Evolutionary conservation across 2,113 vertebrate species (phyloP).

Genomic region (Heloderma charlesbogerti): DNA sequence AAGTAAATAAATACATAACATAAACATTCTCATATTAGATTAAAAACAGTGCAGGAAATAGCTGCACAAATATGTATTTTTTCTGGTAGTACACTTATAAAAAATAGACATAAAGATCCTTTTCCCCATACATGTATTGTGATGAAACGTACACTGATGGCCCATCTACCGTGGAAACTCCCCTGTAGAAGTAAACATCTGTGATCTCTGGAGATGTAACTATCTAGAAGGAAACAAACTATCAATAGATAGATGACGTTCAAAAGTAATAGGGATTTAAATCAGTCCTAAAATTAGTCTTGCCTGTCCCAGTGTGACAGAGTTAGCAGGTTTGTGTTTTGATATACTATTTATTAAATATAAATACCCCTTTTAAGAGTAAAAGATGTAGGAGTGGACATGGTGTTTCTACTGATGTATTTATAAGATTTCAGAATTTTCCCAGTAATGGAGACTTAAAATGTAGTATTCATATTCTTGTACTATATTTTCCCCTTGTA

Average conservation of each 20-base stretch:
- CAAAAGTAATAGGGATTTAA: background rate
- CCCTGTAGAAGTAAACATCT: background rate
- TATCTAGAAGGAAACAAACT: background rate
- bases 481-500: constrained; percentile 61
- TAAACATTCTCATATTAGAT: background rate
- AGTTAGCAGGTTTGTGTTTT: background rate
- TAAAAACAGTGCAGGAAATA: background rate
- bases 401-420: background rate
- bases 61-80: background rate
- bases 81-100: background rate
- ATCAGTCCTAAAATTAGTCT: background rate
- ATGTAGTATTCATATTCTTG: constrained; percentile 71
- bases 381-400: background rate
- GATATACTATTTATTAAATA: background rate
- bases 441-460: background rate
- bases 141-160: background rate
- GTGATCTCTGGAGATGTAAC: background rate
- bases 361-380: background rate
- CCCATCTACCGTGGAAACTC: too few species aligned
- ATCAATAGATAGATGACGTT: background rate
- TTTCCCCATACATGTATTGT: background rate
- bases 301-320: background rate
- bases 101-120: background rate
- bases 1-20: too few species aligned
- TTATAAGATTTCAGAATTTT: background rate